phyloP scores from a whole-genome alignment of 1,140 invertebrate genomes.

The Drosophila ironensis region DNA sequence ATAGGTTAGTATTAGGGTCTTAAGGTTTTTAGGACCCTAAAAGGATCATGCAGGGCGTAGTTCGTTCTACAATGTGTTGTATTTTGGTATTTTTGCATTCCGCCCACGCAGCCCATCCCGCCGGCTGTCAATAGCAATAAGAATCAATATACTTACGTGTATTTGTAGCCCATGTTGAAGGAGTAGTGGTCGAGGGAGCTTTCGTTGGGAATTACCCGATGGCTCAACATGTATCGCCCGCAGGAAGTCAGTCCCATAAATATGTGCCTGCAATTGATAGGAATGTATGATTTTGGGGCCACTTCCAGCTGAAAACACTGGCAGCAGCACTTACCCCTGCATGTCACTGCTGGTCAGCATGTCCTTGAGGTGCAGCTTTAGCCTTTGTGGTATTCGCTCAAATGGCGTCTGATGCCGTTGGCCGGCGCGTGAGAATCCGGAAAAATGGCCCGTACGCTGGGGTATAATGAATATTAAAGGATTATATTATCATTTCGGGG shows the following conservation, averaged over 20 bases:
- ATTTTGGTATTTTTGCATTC: no score
- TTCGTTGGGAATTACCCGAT: slow-evolving; percentile 86
- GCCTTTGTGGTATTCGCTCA: slow-evolving; percentile 85
- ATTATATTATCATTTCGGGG: not conserved
- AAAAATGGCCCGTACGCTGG: slow-evolving; percentile 60
- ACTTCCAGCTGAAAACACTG: no score
- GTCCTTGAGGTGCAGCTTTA: slow-evolving; percentile 85
- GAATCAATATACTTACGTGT: slow-evolving; percentile 71
- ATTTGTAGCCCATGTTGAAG: slow-evolving; percentile 79
- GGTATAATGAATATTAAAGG: not conserved
- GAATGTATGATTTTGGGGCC: no score
- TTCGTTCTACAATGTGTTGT: no score
- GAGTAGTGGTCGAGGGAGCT: slow-evolving; percentile 71
- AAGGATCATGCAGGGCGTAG: no score
- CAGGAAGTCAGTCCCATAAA: slow-evolving; percentile 97
- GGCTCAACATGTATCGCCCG: slow-evolving; percentile 95
- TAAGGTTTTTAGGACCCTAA: no score
- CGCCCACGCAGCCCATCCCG: no score
- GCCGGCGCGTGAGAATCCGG: slow-evolving; percentile 41
- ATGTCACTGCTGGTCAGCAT: slow-evolving; percentile 82
- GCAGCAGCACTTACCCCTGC: slow-evolving; percentile 68
- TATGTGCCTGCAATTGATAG: slow-evolving; percentile 85
- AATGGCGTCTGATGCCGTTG: slow-evolving; percentile 82
- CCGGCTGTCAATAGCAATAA: no score
- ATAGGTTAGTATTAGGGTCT: no score